These are phyloP conservation scores for Zosterops borbonicus DNA, from an alignment of 2,113 vertebrate genomes.

Conservation along the genomic window DNA sequence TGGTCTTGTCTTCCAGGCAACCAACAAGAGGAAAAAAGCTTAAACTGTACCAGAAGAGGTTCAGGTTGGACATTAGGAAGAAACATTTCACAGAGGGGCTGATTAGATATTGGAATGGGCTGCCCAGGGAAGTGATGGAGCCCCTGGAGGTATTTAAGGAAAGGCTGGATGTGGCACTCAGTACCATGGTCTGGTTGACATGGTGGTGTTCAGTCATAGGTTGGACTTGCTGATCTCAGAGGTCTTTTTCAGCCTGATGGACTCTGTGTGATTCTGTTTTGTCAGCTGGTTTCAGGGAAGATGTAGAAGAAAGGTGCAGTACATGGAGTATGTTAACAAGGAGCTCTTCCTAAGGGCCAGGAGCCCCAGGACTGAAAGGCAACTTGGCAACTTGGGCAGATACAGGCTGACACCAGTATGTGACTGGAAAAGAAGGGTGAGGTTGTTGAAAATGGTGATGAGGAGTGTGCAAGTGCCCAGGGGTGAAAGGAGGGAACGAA, in stretches of 20 bases:
- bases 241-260: not conserved
- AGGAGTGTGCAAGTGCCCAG: not conserved
- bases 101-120: not conserved
- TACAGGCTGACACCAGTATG: not conserved
- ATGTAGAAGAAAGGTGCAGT: not conserved
- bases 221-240: not conserved
- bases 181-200: not conserved
- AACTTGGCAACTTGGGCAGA: not conserved
- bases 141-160: not conserved
- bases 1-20: not conserved
- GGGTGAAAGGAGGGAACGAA: not conserved
- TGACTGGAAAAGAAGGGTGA: not conserved
- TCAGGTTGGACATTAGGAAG: not conserved
- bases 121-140: not conserved
- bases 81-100: not conserved
- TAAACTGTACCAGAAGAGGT: not conserved
- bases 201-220: rapidly evolving
- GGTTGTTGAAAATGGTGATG: not conserved
- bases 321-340: not conserved
- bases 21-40: not conserved
- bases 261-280: not conserved
- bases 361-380: not conserved
- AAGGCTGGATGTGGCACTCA: rapidly evolving
- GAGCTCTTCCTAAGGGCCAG: not conserved
- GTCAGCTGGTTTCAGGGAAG: not conserved